Percentiles rank a stretch among this genome's conserved stretches.
Conservation (phyloP, 2,797 vertebrate species). For the Chiroxiphia lanceolata region DNA sequence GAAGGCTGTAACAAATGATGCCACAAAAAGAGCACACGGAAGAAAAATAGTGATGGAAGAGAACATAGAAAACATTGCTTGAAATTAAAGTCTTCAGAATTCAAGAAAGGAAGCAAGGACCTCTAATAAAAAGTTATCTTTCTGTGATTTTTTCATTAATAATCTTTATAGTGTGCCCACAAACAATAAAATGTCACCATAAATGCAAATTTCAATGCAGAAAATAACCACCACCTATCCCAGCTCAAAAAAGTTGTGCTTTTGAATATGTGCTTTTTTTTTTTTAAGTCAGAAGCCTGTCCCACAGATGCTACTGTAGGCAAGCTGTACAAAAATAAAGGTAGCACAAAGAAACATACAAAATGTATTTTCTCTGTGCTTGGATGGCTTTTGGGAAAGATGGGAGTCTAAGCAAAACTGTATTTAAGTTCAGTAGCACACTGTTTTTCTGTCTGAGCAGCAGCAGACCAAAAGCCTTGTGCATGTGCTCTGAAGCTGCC, state of each 20-base stretch:
- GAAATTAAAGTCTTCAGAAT: background rate
- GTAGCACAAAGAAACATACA: background rate
- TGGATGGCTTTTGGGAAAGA: background rate
- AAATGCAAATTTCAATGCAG: background rate
- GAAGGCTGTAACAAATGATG: background rate
- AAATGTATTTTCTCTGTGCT: background rate
- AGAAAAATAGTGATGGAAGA: background rate
- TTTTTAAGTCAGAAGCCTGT: background rate
- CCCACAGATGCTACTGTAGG: background rate
- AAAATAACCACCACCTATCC: background rate
- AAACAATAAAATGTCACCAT: background rate
- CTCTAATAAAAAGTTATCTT: background rate
- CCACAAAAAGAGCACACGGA: background rate
- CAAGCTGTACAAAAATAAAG: background rate
- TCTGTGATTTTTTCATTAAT: background rate
- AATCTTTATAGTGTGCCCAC: background rate
- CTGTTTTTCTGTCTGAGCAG: background rate
- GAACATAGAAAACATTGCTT: background rate
- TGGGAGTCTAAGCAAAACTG: background rate
- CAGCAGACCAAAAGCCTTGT: background rate
- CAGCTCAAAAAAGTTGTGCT: background rate
- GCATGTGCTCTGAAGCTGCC: background rate
- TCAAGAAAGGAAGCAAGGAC: background rate
- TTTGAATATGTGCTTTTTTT: background rate
- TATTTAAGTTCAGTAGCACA: background rate